Conservation (phyloP, 1,140 invertebrate species). For the Tetragnatha versicolor region DNA sequence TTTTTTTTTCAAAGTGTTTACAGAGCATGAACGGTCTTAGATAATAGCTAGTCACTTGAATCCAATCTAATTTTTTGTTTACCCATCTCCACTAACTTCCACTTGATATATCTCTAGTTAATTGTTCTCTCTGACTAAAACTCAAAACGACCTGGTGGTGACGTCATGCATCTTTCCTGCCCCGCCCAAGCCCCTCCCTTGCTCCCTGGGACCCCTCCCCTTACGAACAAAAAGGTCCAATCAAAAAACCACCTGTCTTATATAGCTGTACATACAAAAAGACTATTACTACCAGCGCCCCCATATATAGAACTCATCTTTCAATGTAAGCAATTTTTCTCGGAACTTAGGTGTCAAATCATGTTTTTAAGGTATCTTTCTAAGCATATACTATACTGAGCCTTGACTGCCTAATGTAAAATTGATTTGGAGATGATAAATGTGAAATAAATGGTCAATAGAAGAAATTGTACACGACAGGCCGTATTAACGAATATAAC, state of each 20-base stretch:
- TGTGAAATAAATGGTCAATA: not conserved
- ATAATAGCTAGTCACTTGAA: not conserved
- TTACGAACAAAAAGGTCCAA: constrained; percentile 34
- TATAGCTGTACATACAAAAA: constrained; percentile 41
- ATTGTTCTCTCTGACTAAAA: too few species aligned
- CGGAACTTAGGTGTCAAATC: constrained; percentile 44
- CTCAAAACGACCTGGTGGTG: too few species aligned
- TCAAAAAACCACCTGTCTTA: constrained; percentile 4
- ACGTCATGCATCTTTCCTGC: not conserved
- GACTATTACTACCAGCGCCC: not conserved
- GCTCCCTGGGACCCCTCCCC: constrained; percentile 36
- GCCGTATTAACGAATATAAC: too few species aligned
- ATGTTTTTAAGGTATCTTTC: constrained; percentile 31
- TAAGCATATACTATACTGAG: not conserved
- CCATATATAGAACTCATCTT: constrained; percentile 12
- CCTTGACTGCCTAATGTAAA: not conserved
- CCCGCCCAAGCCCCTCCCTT: not conserved
- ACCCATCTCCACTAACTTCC: not conserved
- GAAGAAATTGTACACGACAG: not conserved
- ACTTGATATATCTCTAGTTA: not conserved
- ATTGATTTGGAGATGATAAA: not conserved
- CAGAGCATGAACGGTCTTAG: not conserved
- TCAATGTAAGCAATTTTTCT: not conserved
- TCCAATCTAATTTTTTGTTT: not conserved
- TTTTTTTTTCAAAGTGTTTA: not conserved